Percentiles rank a stretch among this genome's conserved stretches.
Conservation (phyloP, 1,140 invertebrate species). For the honey bee (Apis mellifera) region DNA sequence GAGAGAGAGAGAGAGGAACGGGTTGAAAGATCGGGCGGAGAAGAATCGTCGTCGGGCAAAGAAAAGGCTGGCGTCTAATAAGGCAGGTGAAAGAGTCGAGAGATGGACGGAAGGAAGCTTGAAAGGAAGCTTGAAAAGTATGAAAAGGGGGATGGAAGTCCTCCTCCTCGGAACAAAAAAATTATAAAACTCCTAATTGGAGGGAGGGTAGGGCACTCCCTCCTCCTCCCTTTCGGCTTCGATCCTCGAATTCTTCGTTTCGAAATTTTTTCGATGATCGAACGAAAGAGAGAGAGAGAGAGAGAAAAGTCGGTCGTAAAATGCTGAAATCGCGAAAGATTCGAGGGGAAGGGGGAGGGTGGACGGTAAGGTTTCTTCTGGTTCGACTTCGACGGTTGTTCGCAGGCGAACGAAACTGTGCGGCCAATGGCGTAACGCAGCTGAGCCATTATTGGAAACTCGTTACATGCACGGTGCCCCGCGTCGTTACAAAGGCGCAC, state of each 20-base stretch:
- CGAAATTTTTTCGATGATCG: too few relatives aligned
- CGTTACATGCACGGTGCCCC: constrained; percentile 78
- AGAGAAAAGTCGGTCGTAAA: constrained; percentile 7
- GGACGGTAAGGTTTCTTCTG: constrained; percentile 18
- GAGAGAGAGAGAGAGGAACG: not conserved
- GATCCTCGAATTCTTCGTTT: not conserved
- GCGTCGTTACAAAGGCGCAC: constrained; percentile 71
- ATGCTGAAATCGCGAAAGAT: constrained; percentile 8
- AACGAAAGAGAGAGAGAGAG: too few relatives aligned
- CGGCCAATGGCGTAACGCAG: constrained; percentile 74
- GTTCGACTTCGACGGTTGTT: constrained; percentile 36
- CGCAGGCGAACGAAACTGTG: constrained; percentile 55
- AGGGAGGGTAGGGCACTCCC: too few relatives aligned
- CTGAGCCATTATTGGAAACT: constrained; percentile 81
- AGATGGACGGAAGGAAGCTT: not conserved
- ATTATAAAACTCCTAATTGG: constrained; percentile 38
- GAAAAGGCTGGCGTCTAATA: constrained; percentile 21
- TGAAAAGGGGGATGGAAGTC: not conserved
- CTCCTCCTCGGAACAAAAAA: not conserved
- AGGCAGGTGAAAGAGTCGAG: not conserved
- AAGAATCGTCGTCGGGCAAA: constrained; percentile 31
- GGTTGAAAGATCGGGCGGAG: constrained; percentile 6
- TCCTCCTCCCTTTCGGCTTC: too few relatives aligned
- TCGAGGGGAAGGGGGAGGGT: not conserved
- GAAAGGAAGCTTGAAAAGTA: constrained; percentile 7